Base-by-base conservation (phyloP, 92 coral and sea anemone species). In the Palythoa heliodiscus region DNA sequence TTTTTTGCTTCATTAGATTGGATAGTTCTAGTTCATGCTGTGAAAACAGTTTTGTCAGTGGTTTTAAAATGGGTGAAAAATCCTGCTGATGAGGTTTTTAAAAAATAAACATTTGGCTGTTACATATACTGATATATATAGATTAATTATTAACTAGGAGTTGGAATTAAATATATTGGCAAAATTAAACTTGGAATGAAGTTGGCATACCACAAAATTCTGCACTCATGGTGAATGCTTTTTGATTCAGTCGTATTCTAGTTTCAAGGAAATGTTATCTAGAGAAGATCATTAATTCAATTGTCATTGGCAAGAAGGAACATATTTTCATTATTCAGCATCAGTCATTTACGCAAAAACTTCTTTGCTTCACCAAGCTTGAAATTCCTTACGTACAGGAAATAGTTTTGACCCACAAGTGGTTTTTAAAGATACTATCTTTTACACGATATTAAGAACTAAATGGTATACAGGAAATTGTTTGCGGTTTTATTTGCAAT, bases 381-480 rank as follows among this genome's bases (percentile, higher is more conserved):
- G 11, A 39, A 38, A 14, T 71, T 1, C 7, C 24, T 20, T 78
- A 14, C 74, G 75, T 52, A 80, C 58, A 80, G 84, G 74, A 80
- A 80, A 80, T 66, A 48, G 52, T 63, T 66, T 16, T 47, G 38
- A 66, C 11, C 63, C 70, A 80, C 29, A 47, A 80, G 74, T 64
- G 74, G 48, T 25, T 79, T 66, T 43, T 66, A 37, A 22, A 60
- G 57, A 78, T 78, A 37, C 57, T 11, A 53, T 25, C 55, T 5
- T 61, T 78, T 57, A 60, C 70, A 77, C 29, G 16, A 1, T 54
- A 40, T 57, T 13, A 55, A n/a, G 5, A 50, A 35, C 22, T 20
- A 73, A 73, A 48, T 73, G 78, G 13, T 24, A 19, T 37, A 15
- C 14, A 29, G 82, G 82, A 77, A 77, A 78, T 78, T 61, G 57